These are phyloP conservation scores for Actinemys pallida DNA, from an alignment of 2,113 vertebrate genomes.

Conservation along the genomic window DNA sequence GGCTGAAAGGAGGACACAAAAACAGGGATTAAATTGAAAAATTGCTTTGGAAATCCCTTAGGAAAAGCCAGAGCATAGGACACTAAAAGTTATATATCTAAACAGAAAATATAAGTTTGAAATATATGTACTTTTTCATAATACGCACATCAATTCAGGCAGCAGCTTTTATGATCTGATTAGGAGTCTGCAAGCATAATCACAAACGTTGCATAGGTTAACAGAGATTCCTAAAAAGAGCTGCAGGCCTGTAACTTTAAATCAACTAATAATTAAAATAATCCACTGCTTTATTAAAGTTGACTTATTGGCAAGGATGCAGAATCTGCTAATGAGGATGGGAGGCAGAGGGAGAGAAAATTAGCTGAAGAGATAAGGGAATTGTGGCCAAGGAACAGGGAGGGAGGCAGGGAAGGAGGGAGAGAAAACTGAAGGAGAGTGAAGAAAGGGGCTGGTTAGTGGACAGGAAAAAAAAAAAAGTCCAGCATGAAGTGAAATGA, in stretches of 20 bases:
- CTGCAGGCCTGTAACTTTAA: slow-evolving; percentile 32
- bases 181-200: background rate
- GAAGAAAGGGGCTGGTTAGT: background rate
- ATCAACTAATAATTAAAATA: slow-evolving; percentile 49
- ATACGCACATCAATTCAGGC: background rate
- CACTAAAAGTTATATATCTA: background rate
- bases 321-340: slow-evolving; percentile 36
- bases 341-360: slow-evolving; percentile 36
- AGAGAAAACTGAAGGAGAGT: background rate
- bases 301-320: slow-evolving; percentile 1
- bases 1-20: background rate
- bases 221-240: background rate
- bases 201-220: background rate
- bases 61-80: background rate
- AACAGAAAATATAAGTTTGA: background rate
- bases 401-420: background rate
- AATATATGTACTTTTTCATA: background rate
- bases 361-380: slow-evolving; percentile 28
- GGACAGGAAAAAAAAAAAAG: slow-evolving; percentile 15
- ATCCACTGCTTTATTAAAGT: slow-evolving; percentile 52
- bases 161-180: background rate
- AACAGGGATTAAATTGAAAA: background rate
- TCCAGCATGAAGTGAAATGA: slow-evolving; percentile 36
- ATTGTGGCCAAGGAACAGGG: background rate
- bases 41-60: background rate